Conservation (phyloP, 2,888 invertebrate genomes). For the Lapara coniferarum region DNA sequence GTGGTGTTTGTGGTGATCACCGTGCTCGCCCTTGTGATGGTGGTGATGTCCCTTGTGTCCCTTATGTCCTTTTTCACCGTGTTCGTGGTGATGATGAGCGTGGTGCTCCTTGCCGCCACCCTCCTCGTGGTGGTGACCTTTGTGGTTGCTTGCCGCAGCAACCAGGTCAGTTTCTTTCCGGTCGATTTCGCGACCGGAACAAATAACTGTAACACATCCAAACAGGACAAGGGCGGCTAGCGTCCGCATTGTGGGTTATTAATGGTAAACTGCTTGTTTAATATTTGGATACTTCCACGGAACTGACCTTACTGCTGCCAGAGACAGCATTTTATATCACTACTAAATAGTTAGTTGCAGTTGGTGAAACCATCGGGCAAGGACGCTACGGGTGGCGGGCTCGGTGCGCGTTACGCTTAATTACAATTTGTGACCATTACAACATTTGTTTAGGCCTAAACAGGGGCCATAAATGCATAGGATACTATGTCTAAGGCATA, state of each 20-base stretch:
- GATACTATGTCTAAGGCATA: neutral
- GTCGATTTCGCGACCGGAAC: slow-evolving; percentile 68
- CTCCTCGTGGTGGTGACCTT: slow-evolving; percentile 83
- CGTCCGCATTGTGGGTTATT: slow-evolving; percentile 69
- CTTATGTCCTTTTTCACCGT: slow-evolving; percentile 90
- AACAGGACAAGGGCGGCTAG: slow-evolving; percentile 70
- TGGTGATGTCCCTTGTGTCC: slow-evolving; percentile 90
- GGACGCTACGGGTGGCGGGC: slow-evolving; percentile 64
- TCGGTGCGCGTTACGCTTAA: slow-evolving; percentile 67
- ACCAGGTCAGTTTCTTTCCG: slow-evolving; percentile 71
- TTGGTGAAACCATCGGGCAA: slow-evolving; percentile 79
- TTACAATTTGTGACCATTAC: slow-evolving; percentile 63
- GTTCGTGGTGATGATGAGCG: slow-evolving; percentile 86
- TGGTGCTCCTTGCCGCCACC: slow-evolving; percentile 88
- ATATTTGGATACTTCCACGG: slow-evolving; percentile 66
- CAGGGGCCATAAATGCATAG: slow-evolving; percentile 28
- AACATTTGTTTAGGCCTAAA: slow-evolving; percentile 55
- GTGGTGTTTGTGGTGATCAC: slow-evolving; percentile 90
- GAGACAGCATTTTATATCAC: slow-evolving; percentile 77
- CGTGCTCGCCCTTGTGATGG: slow-evolving; percentile 90
- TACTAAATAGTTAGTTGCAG: slow-evolving; percentile 66
- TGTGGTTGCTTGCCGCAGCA: slow-evolving; percentile 77
- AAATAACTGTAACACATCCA: slow-evolving; percentile 64
- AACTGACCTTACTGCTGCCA: slow-evolving; percentile 64
- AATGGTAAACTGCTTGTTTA: slow-evolving; percentile 54